A percentile compares a stretch with the other conserved stretches of the same genome.
These are phyloP conservation scores for Polymixis flavicincta DNA, from an alignment of 2,888 invertebrate genomes.

Conservation along the genomic window DNA sequence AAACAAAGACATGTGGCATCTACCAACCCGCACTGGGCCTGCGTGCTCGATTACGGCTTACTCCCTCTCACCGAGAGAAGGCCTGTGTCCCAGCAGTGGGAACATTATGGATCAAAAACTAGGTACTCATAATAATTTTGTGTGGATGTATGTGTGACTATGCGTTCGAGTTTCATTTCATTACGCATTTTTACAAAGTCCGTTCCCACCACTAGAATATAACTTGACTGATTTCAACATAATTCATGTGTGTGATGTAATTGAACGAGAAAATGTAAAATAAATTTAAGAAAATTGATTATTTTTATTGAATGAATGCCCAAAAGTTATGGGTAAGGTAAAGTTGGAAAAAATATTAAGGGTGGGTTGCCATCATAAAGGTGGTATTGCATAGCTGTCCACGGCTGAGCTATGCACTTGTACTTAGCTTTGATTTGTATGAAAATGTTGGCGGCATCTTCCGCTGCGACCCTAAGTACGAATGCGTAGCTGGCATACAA, in stretches of 20 bases:
- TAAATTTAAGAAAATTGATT: slow-evolving; percentile 7
- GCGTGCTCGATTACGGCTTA: too few relatives aligned
- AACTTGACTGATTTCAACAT: slow-evolving; percentile 24
- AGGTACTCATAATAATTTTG: not conserved
- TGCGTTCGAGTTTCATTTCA: slow-evolving; percentile 6
- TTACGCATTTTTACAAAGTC: not conserved
- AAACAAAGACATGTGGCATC: too few relatives aligned
- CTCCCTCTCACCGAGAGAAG: too few relatives aligned
- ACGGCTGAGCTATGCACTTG: not conserved
- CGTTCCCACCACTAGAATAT: slow-evolving; percentile 22
- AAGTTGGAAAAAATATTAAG: not conserved
- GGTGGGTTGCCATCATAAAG: slow-evolving; percentile 18
- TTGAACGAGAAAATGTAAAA: slow-evolving; percentile 20
- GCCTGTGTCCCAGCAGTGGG: too few relatives aligned
- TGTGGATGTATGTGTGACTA: not conserved
- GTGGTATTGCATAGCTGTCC: not conserved
- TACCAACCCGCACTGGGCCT: too few relatives aligned
- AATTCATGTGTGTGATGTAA: slow-evolving; percentile 27
- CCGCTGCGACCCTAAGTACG: not conserved
- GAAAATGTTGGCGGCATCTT: not conserved
- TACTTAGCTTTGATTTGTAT: not conserved
- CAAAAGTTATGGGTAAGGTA: not conserved
- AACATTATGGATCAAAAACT: not conserved
- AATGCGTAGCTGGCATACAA: not conserved
- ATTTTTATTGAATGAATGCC: not conserved